Percentiles rank a stretch among this genome's conserved stretches.
Conservation (phyloP, 2,888 invertebrate species). For the Andricus curvator region DNA sequence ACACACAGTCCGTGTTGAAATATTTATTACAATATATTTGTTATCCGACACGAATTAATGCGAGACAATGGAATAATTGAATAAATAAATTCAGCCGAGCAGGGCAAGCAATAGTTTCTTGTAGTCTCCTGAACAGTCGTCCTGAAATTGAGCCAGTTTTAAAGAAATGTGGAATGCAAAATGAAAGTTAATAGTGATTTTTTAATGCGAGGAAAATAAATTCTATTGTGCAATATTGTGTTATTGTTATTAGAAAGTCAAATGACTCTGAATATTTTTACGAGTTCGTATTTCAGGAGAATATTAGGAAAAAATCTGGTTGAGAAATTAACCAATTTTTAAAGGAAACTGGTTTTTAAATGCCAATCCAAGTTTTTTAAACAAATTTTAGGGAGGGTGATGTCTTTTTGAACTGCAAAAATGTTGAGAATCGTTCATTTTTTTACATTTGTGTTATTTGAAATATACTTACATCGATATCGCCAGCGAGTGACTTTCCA, state of each 20-base stretch:
- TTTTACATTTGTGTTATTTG: not conserved
- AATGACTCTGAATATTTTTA: not conserved
- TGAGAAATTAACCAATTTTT: not conserved
- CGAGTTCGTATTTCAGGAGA: not conserved
- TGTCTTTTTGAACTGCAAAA: not conserved
- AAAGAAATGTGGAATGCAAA: constrained; percentile 35
- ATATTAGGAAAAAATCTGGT: not conserved
- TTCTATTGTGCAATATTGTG: constrained; percentile 19
- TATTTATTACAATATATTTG: constrained; percentile 31
- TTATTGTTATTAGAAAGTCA: not conserved
- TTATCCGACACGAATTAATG: constrained; percentile 31
- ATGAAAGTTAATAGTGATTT: constrained; percentile 9
- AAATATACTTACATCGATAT: constrained; percentile 85
- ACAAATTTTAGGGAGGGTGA: not conserved
- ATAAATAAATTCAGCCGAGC: constrained; percentile 75
- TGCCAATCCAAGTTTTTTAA: not conserved
- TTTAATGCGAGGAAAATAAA: not conserved
- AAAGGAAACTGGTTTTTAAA: not conserved
- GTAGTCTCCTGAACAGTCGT: constrained; percentile 92
- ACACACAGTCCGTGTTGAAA: not conserved
- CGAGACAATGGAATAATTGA: constrained; percentile 43
- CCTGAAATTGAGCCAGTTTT: constrained; percentile 81
- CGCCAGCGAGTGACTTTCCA: constrained; percentile 88
- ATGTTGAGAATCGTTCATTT: not conserved
- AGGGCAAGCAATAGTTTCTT: constrained; percentile 90